A percentile compares a stretch with the other conserved stretches of the same genome.
These are phyloP conservation scores for Muraenolepis orangiensis DNA, from an alignment of 2,797 vertebrate genomes.

Conservation along the genomic window DNA sequence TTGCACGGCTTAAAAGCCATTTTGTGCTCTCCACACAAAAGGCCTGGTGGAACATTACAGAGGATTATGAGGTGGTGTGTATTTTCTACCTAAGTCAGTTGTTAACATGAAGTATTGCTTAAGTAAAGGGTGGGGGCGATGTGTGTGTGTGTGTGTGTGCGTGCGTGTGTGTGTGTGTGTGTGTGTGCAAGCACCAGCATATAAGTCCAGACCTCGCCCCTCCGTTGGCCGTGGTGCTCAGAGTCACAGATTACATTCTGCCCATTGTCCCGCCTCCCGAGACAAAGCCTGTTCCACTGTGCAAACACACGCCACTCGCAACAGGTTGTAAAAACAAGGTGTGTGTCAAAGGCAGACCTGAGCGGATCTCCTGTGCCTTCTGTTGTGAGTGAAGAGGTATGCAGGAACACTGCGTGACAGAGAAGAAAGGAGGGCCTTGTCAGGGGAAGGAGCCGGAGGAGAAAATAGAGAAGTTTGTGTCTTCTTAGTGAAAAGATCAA, in stretches of 20 bases:
- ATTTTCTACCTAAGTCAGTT: constrained; percentile 46
- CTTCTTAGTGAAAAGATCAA: constrained; percentile 61
- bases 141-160: not conserved
- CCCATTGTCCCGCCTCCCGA: constrained; percentile 61
- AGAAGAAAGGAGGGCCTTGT: constrained; percentile 78
- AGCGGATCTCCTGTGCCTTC: constrained; percentile 64
- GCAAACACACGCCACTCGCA: constrained; percentile 62
- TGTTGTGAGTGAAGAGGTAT: constrained; percentile 74
- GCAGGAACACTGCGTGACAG: constrained; percentile 84
- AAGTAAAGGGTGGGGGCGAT: constrained; percentile 32
- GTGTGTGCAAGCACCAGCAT: constrained; percentile 56
- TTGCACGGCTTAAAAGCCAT: constrained; percentile 54
- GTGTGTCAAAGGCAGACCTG: constrained; percentile 67
- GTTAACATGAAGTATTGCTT: constrained; percentile 60
- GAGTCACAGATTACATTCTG: constrained; percentile 65
- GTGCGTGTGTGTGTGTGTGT: constrained; percentile 5
- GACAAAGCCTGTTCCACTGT: constrained; percentile 67
- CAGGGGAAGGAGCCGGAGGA: constrained; percentile 44
- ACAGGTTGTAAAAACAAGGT: constrained; percentile 72
- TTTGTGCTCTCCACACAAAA: constrained; percentile 55
- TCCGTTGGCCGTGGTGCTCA: constrained; percentile 47
- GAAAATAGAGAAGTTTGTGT: constrained; percentile 51
- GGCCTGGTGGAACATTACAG: constrained; percentile 47
- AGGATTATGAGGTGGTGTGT: constrained; percentile 55
- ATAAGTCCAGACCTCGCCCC: constrained; percentile 57